phyloP scores from a whole-genome alignment of 2,113 vertebrate species.

The Clinocottus analis region DNA sequence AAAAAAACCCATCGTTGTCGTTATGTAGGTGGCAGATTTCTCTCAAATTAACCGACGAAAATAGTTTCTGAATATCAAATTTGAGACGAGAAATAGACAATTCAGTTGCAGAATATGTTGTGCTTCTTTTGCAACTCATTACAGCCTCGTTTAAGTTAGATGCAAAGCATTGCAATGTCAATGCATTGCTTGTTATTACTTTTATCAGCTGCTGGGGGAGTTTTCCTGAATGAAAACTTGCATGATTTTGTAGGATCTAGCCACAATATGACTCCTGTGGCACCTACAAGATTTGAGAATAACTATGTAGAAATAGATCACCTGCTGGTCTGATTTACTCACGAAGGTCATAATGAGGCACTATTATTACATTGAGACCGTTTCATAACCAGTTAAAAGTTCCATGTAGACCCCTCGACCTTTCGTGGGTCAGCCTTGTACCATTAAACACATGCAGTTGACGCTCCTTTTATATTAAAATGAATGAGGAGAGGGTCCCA shows the following conservation, averaged over 20 bases:
- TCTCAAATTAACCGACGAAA: conserved; percentile 9
- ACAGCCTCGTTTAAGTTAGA: neutral
- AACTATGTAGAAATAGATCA: neutral
- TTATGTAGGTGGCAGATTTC: conserved; percentile 43
- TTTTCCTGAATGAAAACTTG: neutral
- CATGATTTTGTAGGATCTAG: neutral
- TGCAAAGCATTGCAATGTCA: neutral
- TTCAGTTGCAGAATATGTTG: neutral
- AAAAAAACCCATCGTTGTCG: conserved; percentile 8
- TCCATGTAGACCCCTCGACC: conserved; percentile 1
- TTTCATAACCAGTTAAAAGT: neutral
- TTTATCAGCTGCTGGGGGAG: neutral
- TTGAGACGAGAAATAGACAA: neutral
- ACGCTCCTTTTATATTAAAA: conserved; percentile 8
- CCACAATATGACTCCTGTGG: neutral
- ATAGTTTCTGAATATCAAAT: neutral
- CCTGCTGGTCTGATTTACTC: neutral
- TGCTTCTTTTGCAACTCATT: neutral
- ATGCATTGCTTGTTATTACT: conserved; percentile 4
- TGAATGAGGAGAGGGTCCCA: conserved; percentile 11
- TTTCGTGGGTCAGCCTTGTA: neutral
- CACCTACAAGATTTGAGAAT: neutral
- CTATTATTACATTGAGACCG: neutral
- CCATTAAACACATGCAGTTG: conserved; percentile 5
- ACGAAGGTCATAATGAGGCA: neutral